Percentiles rank a stretch among this genome's conserved stretches.
phyloP scores from a whole-genome alignment of 1,140 invertebrate species.

The Drusus annulatus region DNA sequence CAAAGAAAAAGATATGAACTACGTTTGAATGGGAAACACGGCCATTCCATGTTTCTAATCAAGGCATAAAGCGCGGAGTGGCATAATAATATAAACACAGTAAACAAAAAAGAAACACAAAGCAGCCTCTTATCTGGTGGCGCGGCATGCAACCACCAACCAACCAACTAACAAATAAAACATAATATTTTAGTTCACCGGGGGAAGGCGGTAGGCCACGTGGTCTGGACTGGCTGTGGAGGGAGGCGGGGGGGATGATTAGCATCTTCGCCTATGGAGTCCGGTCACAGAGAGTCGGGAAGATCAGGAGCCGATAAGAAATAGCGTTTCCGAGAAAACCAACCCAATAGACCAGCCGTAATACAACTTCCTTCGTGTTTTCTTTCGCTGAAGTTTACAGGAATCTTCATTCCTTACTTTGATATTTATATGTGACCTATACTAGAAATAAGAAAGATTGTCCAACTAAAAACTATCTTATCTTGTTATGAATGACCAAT shows the following conservation, averaged over 20 bases:
- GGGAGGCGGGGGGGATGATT: constrained; percentile 7
- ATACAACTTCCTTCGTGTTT: background rate
- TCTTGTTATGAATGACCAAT: too few relatives aligned
- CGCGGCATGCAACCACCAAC: constrained; percentile 21
- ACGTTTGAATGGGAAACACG: background rate
- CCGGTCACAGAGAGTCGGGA: constrained; percentile 10
- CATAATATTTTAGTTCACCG: background rate
- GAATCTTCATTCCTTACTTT: too few relatives aligned
- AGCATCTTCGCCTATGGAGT: constrained; percentile 26
- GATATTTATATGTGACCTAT: too few relatives aligned
- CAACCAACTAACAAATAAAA: background rate
- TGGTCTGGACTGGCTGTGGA: background rate
- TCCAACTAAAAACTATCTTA: too few relatives aligned
- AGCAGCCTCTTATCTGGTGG: constrained; percentile 18
- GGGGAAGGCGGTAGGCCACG: background rate
- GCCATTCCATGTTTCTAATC: constrained; percentile 30
- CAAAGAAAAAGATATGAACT: too few relatives aligned
- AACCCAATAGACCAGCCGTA: background rate
- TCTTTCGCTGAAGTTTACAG: too few relatives aligned
- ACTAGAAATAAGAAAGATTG: too few relatives aligned
- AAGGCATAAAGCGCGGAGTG: background rate
- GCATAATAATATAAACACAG: constrained; percentile 6
- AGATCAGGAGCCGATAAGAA: constrained; percentile 8
- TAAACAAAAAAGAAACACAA: background rate
- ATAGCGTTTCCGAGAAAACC: constrained; percentile 19